Evolutionary conservation across 2,888 invertebrate species (phyloP).

Genomic region (Copidosoma aretas): DNA sequence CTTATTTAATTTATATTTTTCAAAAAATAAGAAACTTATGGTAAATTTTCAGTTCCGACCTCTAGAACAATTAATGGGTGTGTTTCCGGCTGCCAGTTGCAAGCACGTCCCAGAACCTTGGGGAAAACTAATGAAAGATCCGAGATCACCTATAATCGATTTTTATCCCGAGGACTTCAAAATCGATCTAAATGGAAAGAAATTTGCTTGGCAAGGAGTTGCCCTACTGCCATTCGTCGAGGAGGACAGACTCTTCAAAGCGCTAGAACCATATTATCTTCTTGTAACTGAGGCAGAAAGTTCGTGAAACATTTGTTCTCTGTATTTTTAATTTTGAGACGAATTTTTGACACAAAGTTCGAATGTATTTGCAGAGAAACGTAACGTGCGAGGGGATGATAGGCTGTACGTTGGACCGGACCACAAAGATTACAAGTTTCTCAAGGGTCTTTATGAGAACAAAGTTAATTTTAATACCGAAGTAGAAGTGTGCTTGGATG

Average conservation of each 20-base stretch:
- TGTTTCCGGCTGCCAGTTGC: conserved; percentile 97
- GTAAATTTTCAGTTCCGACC: conserved; percentile 81
- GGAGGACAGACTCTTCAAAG: conserved; percentile 84
- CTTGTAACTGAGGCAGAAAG: conserved; percentile 84
- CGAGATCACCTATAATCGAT: conserved; percentile 94
- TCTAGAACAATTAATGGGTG: conserved; percentile 98
- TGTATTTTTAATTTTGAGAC: conserved; percentile 4
- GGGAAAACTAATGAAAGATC: conserved; percentile 91
- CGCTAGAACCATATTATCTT: conserved; percentile 81
- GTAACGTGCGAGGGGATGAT: conserved; percentile 89
- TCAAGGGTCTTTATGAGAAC: conserved; percentile 75
- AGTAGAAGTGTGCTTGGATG: conserved; percentile 74
- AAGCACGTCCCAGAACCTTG: conserved; percentile 93
- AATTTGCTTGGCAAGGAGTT: conserved; percentile 99
- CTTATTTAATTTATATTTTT: too few relatives aligned
- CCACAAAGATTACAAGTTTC: conserved; percentile 74
- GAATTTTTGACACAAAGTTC: conserved; percentile 10
- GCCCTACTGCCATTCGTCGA: conserved; percentile 98
- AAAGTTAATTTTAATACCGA: conserved; percentile 64
- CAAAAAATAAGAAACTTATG: too few relatives aligned
- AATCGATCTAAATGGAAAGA: conserved; percentile 98
- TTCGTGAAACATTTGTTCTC: conserved; percentile 54
- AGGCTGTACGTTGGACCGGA: conserved; percentile 82
- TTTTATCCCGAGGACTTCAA: conserved; percentile 98
- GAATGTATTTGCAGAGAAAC: conserved; percentile 64